phyloP scores from a whole-genome alignment of 2,797 vertebrate genomes.

The Diplodus puntazzo region DNA sequence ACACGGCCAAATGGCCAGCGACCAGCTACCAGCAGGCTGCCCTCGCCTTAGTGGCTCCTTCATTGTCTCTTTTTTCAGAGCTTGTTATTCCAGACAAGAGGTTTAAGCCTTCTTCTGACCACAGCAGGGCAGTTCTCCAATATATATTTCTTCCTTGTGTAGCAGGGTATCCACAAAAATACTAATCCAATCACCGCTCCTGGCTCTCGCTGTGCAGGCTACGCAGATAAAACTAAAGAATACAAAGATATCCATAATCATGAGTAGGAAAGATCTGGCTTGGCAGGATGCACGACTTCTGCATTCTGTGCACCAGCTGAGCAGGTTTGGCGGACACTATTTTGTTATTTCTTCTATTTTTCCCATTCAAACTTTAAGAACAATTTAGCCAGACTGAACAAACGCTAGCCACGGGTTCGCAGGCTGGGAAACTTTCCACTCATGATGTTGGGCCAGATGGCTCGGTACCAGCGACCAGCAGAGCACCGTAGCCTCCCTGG shows the following conservation, averaged over 20 bases:
- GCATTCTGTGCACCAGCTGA: not conserved
- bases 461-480: constrained; percentile 60
- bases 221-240: not conserved
- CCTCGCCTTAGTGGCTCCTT: constrained; percentile 50
- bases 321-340: constrained; percentile 9
- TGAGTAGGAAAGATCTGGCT: constrained; percentile 8
- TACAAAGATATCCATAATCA: constrained; percentile 8
- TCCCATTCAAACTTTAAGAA: constrained; percentile 20
- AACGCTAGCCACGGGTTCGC: constrained; percentile 50
- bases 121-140: constrained; percentile 7
- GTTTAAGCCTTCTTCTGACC: constrained; percentile 25
- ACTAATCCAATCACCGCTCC: not conserved
- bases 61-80: constrained; percentile 43
- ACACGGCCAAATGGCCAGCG: constrained; percentile 54
- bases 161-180: constrained; percentile 10
- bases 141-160: constrained; percentile 5
- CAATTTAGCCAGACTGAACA: constrained; percentile 50
- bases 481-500: constrained; percentile 50
- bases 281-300: not conserved
- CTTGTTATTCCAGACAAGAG: constrained; percentile 30
- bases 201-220: not conserved
- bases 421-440: constrained; percentile 69
- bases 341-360: constrained; percentile 4
- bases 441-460: constrained; percentile 68
- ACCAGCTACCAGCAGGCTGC: constrained; percentile 63